Conservation (phyloP, 64 coral and sea anemone genomes). For the Porites australiensis region DNA sequence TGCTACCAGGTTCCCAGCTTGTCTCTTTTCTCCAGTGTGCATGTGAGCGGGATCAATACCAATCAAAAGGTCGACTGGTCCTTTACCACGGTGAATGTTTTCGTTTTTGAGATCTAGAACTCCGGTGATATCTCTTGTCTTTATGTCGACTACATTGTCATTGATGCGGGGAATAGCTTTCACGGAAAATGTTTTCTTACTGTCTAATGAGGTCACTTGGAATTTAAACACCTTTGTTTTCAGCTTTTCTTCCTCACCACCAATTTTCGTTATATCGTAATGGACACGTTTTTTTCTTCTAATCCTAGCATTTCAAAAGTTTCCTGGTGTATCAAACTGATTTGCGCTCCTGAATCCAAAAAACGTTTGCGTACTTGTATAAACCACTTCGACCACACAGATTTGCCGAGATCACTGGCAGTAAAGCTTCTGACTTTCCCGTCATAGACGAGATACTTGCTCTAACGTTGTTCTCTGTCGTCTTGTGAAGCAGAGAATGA, state of each 20-base stretch:
- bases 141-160: not conserved
- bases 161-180: not conserved
- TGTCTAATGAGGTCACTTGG: conserved; percentile 42
- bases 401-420: conserved; percentile 47
- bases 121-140: not conserved
- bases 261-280: conserved; percentile 65
- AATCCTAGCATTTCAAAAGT: conserved; percentile 27
- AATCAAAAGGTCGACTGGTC: conserved; percentile 15
- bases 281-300: conserved; percentile 32
- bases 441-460: conserved; percentile 3
- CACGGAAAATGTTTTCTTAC: not conserved
- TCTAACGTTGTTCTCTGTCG: not conserved
- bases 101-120: not conserved
- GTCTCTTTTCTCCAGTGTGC: not conserved
- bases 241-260: conserved; percentile 58
- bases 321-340: conserved; percentile 51
- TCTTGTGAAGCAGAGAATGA: conserved; percentile 46
- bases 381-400: conserved; percentile 11
- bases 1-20: not conserved
- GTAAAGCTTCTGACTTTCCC: not conserved
- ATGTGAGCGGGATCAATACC: conserved; percentile 35
- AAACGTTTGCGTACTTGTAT: conserved; percentile 61
- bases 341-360: conserved; percentile 62
- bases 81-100: not conserved
- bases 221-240: conserved; percentile 68